Evolutionary conservation across 2,797 vertebrate species (phyloP).

Genomic region (Dendrocincla tyrannina): DNA sequence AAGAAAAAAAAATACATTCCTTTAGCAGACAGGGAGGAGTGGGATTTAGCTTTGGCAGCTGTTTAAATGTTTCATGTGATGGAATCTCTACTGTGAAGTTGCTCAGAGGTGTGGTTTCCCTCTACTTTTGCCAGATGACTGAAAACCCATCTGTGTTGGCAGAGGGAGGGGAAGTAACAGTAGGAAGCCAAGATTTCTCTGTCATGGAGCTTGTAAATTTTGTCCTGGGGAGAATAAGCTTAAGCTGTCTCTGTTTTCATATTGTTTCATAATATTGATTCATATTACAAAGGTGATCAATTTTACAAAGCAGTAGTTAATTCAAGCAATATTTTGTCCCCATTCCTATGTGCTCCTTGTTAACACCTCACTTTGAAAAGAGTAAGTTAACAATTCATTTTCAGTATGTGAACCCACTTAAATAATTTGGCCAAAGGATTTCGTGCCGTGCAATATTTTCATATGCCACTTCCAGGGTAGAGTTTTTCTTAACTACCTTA

Average conservation of each 20-base stretch:
- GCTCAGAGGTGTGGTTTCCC: constrained; percentile 40
- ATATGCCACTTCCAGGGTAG: not conserved
- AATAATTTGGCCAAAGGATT: not conserved
- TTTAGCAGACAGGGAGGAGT: not conserved
- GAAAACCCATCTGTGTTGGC: not conserved
- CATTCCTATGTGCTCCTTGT: not conserved
- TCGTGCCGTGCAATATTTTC: not conserved
- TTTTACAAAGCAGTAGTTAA: not conserved
- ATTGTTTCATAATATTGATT: not conserved
- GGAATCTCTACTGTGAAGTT: not conserved
- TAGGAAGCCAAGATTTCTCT: not conserved
- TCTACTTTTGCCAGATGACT: constrained; percentile 21
- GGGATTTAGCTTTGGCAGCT: constrained; percentile 9
- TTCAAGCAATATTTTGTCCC: not conserved
- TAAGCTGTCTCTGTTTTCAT: not conserved
- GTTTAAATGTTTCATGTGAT: not conserved
- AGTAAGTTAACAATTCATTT: not conserved
- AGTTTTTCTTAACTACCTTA: not conserved
- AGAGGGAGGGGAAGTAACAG: not conserved
- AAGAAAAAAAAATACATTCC: not conserved
- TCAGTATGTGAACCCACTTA: not conserved
- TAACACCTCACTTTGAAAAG: not conserved
- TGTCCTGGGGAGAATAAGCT: not conserved
- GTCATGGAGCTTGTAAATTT: not conserved
- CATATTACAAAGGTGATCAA: not conserved